Base-by-base conservation (phyloP, 2,888 invertebrate genomes). In the Pherbina coryleti region DNA sequence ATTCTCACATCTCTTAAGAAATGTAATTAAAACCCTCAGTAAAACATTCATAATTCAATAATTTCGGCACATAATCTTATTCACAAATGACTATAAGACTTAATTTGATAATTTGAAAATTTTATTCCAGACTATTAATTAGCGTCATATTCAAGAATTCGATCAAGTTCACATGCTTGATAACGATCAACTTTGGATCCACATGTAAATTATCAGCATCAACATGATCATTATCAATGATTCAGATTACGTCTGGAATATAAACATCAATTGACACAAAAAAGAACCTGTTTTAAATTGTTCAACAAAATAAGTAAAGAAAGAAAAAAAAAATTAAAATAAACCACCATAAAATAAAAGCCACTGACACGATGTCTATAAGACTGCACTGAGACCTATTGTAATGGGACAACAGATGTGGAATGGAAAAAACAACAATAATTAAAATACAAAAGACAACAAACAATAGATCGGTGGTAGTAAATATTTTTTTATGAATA, bases 191-290 rank as follows among this genome's bases (percentile, higher is more conserved):
- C 44, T 44, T 44, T 44, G 44, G 11, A 44, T 7, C 44, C 3
- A 1, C 14, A 44, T 44, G 44, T 44, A 44, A 44, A 44, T 44
- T 1, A 11, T 44, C 44, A 44, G 14, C 44, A 11, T 11, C 14
- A 37, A 7, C 37, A 37, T 37, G 1, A 37, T 37, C 5, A 4
- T 37, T 7, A 11, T 44, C 28, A 62, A 28, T 62, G 62, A 62
- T 28, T 62, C 62, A 62, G 22, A 11, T 14, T 25, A 5, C 14
- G 62, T 62, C 22, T 11, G 22, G 62, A 11, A 17, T 11, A 62
- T 28, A 62, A 28, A 62, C 28, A 28, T 62, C 62, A 62, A 62
- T 62, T 62, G 28, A 62, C 62, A 62, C 28, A 17, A 28, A 62
- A 44, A 62, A 62, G 28, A 62, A 62, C 62, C 28, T 22, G 62